Conservation (phyloP, 2,888 invertebrate genomes). For the Dinocampus coccinellae region DNA sequence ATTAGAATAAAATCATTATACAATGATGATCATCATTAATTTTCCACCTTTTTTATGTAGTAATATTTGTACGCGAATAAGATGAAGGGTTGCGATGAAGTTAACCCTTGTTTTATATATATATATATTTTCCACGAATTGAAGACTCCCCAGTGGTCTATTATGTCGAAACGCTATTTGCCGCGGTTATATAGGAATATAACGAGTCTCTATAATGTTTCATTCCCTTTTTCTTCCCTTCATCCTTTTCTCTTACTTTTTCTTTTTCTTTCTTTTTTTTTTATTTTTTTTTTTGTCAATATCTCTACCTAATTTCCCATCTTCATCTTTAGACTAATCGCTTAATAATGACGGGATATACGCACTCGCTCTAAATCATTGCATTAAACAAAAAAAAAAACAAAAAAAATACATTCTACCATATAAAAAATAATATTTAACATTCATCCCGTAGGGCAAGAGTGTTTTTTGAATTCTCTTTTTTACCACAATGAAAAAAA, state of each 20-base stretch:
- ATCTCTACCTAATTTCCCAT: conserved; percentile 11
- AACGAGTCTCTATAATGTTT: conserved; percentile 9
- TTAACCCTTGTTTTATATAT: background rate
- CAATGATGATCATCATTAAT: background rate
- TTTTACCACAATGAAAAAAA: background rate
- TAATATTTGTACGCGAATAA: background rate
- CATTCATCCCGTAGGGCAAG: background rate
- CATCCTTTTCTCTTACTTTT: background rate
- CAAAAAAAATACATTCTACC: background rate
- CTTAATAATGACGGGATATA: conserved; percentile 62
- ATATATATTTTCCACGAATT: conserved; percentile 12
- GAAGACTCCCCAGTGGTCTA: conserved; percentile 15
- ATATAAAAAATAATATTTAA: conserved; percentile 11
- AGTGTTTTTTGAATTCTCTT: background rate
- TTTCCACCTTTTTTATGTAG: conserved; percentile 5
- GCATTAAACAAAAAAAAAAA: conserved; percentile 10
- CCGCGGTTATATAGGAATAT: conserved; percentile 6
- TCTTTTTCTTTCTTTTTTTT: background rate
- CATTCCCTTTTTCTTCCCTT: too few relatives aligned
- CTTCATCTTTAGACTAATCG: conserved; percentile 57
- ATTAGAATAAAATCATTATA: background rate
- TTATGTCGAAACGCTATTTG: conserved; percentile 8
- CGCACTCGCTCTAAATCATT: conserved; percentile 20
- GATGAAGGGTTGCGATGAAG: conserved; percentile 2
- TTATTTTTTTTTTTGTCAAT: conserved; percentile 10